Percentiles rank a stretch among this genome's conserved stretches.
These are phyloP conservation scores for Strigops habroptila DNA, from an alignment of 2,113 vertebrate species.

Conservation along the genomic window DNA sequence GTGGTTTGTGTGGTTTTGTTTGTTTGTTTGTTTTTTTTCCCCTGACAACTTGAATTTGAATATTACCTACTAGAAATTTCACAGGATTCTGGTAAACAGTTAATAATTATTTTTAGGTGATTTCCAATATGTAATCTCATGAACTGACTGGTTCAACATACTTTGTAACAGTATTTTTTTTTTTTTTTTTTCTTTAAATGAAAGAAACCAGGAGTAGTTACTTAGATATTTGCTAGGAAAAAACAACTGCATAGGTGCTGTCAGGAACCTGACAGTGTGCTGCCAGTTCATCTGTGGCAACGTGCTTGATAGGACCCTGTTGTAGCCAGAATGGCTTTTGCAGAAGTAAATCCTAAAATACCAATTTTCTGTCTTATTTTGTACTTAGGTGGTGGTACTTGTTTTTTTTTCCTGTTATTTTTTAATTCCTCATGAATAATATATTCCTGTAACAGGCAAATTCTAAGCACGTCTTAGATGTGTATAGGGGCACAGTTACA, in stretches of 20 bases:
- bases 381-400: neutral
- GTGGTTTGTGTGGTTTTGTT: neutral
- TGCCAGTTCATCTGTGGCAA: neutral
- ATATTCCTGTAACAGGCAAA: neutral
- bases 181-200: neutral
- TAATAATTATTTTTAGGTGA: conserved; percentile 57
- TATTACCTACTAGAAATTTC: conserved; percentile 44
- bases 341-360: neutral
- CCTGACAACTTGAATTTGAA: conserved; percentile 41
- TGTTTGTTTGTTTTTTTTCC: neutral
- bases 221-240: neutral
- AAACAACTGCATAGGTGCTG: neutral
- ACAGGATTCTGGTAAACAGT: conserved; percentile 56
- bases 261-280: neutral
- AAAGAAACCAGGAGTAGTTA: neutral
- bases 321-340: neutral
- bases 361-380: neutral
- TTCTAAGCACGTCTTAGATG: neutral
- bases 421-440: neutral
- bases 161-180: neutral
- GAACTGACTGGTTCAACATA: neutral
- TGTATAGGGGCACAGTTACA: neutral
- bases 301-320: rapidly evolving
- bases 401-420: neutral
- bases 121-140: conserved; percentile 46